Base-by-base conservation (phyloP, 2,113 vertebrate genomes). In the Protobothrops flavoviridis region DNA sequence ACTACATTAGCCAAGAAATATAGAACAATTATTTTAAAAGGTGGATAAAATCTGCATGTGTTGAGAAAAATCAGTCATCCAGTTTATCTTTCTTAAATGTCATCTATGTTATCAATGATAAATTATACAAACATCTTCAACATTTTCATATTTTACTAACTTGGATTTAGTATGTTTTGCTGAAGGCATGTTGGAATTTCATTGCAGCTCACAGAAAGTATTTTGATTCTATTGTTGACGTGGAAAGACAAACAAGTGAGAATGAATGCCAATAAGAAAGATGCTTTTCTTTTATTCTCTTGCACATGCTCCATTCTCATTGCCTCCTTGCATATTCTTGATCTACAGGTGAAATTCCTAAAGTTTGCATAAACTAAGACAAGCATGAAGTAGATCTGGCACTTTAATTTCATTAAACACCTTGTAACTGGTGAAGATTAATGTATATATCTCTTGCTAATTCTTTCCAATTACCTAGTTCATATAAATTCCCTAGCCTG, bases 381-480 rank as follows among this genome's bases (percentile, higher is more conserved):
- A 97, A 96, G 95, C 39, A 0, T 94, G 95, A 97, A 95, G 94
- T 95, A 96, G 94, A 95, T 93, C 92, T 64, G 93, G 96, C 93
- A 91, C 95, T 97, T 98, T 98, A 98, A 98, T 98, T 98, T 98
- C 98, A 98, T 98, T 99, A 99, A 98, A 96, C 97, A 97, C 95
- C 85, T 96, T 97, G 97, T 98, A 98, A 98, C 97, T 97, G 97
- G 96, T 94, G 96, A 98, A 98, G 98, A 99, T 98, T 98, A 98
- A 98, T 98, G 98, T 97, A 97, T 97, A 97, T 98, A 98, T 98
- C 97, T 98, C 98, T 97, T 98, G 97, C 97, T 98, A 98, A 98
- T 98, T 98, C 98, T 98, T 98, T 98, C 98, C 98, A 98, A 98
- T 98, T 98, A 98, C 98, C 98, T 97, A 97, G 98, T 98, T 98